Evolutionary conservation across 2,888 invertebrate genomes (phyloP), one percentile per base, ranked within the genome.

Genomic region (Miltochrista miniata): DNA sequence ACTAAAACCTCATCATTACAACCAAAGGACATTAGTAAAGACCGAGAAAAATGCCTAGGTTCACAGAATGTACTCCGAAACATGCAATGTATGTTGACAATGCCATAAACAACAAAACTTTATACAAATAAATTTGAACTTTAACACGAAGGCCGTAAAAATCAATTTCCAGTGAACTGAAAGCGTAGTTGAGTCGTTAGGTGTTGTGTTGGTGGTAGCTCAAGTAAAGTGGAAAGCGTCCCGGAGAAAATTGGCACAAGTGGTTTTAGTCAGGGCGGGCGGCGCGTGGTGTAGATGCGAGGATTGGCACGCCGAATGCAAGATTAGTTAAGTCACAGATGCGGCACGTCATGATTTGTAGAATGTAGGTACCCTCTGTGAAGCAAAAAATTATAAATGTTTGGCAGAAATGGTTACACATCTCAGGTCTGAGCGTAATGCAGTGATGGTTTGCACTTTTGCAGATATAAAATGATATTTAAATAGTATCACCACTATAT

Each of bases 241-340:
- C 77, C 85, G 80, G 81, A 87, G 87, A 90, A 90, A 90, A 91
- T 92, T 90, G 92, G 92, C 89, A 92, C 90, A 91, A 92, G 92
- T 90, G 90, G 90, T 91, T 90, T 88, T 87, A 91, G 89, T 79
- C 70, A 81, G 79, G 83, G 76, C 74, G 77, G 82, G 81, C 74
- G 78, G 72, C 74, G 72, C 18, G 18, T 24, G 18, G 31, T 31
- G 11, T 72, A 78, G 55, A 24, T 12, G 55, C 62, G 73, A 64
- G 74, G 64, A 75, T 73, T 60, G 78, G 68, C 77, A 77, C 78
- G 80, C 72, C 59, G 64, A 69, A 59, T 31, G 62, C 70, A 56
- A 80, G 77, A 60, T 43, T 66, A 77, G 44, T 36, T 48, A 56
- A 29, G 35, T 33, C 34, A 51, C 1, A 72, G 68, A 62, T 10